These are phyloP conservation scores for Enteromius radiatus DNA, from an alignment of 2,797 vertebrate species.

Conservation along the genomic window DNA sequence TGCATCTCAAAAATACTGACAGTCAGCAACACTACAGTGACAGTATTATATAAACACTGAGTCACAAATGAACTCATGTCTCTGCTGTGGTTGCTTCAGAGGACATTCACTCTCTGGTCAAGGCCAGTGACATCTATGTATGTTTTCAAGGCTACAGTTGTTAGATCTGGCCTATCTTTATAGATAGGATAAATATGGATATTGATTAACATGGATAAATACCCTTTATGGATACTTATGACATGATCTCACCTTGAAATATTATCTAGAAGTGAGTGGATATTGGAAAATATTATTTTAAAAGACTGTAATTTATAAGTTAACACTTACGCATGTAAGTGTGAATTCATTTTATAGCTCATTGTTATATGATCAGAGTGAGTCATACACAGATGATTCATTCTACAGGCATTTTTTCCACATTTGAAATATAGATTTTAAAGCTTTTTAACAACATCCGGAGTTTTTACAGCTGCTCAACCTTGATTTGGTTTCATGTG, in stretches of 20 bases:
- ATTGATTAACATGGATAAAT: slow-evolving; percentile 14
- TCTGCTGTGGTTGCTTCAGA: slow-evolving; percentile 7
- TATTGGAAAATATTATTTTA: slow-evolving; percentile 34
- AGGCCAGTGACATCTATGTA: slow-evolving; percentile 20
- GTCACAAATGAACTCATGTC: not conserved
- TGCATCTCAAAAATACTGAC: not conserved
- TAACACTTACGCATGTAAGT: not conserved
- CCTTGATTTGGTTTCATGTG: not conserved
- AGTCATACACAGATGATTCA: slow-evolving; percentile 28
- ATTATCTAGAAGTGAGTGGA: slow-evolving; percentile 27
- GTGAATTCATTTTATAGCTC: not conserved
- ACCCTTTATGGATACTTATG: slow-evolving; percentile 22
- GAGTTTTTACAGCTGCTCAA: not conserved
- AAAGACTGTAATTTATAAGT: not conserved
- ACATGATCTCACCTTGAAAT: slow-evolving; percentile 58
- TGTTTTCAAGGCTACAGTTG: slow-evolving; percentile 40
- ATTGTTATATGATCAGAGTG: slow-evolving; percentile 38
- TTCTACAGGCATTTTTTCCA: not conserved
- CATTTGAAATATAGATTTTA: not conserved
- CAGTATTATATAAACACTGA: slow-evolving; percentile 19
- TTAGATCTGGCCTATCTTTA: slow-evolving; percentile 17
- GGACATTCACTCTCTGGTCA: slow-evolving; percentile 26
- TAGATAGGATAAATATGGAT: slow-evolving; percentile 26
- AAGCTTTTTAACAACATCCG: slow-evolving; percentile 2
- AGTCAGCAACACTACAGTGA: not conserved